Conservation (phyloP, 2,113 vertebrate species). For the Dicentrarchus labrax region DNA sequence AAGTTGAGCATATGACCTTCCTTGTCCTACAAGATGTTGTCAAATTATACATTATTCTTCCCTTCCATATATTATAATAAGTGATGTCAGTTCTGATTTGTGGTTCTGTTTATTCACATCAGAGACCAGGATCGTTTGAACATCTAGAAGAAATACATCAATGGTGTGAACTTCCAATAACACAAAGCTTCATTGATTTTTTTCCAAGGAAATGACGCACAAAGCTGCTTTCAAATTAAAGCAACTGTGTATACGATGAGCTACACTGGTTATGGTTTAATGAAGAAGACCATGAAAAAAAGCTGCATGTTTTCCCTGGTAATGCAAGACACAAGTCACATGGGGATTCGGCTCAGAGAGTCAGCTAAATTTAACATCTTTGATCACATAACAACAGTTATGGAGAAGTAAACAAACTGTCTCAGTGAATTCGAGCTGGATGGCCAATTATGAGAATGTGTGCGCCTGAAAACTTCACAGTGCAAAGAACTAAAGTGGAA, state of each 20-base stretch:
- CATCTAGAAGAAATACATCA: neutral
- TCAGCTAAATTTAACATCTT: constrained; percentile 46
- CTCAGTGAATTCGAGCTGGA: neutral
- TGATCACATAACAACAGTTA: constrained; percentile 23
- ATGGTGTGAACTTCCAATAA: neutral
- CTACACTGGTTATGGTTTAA: constrained; percentile 22
- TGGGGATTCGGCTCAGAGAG: constrained; percentile 23
- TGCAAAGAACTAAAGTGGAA: neutral
- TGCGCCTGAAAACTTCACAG: constrained; percentile 9
- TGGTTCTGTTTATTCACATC: neutral
- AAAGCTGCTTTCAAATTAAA: constrained; percentile 29
- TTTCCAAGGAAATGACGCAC: neutral
- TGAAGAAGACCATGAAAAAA: constrained; percentile 1
- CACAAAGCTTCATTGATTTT: neutral
- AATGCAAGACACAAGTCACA: constrained; percentile 17
- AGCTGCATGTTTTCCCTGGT: constrained; percentile 18
- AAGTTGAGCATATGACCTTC: neutral
- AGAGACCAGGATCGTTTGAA: neutral
- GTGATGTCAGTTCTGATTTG: neutral
- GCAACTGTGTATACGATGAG: neutral
- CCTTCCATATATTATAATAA: neutral
- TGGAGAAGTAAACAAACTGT: constrained; percentile 40
- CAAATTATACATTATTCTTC: neutral
- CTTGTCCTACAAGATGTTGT: neutral
- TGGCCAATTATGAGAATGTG: constrained; percentile 25